Evolutionary conservation across 2,888 invertebrate genomes (phyloP).

Genomic region (Sesia bembeciformis): DNA sequence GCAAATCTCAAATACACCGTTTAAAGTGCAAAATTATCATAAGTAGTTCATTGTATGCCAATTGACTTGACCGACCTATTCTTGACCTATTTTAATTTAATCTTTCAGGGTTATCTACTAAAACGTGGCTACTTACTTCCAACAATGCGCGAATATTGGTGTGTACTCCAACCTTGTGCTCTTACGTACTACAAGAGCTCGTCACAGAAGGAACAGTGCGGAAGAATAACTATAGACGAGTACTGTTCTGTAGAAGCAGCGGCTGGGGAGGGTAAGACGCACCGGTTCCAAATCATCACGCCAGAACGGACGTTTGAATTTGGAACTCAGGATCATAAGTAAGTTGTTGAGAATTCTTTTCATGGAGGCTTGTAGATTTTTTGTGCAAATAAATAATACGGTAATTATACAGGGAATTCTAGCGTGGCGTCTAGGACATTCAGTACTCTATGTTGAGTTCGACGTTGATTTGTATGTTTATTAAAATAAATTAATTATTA

Average conservation of each 20-base stretch:
- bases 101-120: slow-evolving; percentile 78
- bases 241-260: slow-evolving; percentile 79
- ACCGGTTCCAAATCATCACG: slow-evolving; percentile 79
- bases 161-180: slow-evolving; percentile 83
- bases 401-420: too few species aligned
- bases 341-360: slow-evolving; percentile 14
- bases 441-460: too few species aligned
- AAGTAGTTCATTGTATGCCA: too few species aligned
- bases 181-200: slow-evolving; percentile 83
- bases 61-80: too few species aligned
- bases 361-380: too few species aligned
- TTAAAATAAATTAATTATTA: too few species aligned
- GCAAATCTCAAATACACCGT: too few species aligned
- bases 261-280: slow-evolving; percentile 70
- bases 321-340: slow-evolving; percentile 83
- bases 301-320: slow-evolving; percentile 83
- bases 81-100: too few species aligned
- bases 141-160: slow-evolving; percentile 86
- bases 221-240: slow-evolving; percentile 77
- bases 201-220: slow-evolving; percentile 79
- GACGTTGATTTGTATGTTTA: too few species aligned
- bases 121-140: slow-evolving; percentile 85
- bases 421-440: too few species aligned
- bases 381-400: too few species aligned
- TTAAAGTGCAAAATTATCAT: too few species aligned